Percentiles rank a stretch among this genome's conserved stretches.
Conservation (phyloP, 92 coral and sea anemone genomes). For the Paramuricea clavata region DNA sequence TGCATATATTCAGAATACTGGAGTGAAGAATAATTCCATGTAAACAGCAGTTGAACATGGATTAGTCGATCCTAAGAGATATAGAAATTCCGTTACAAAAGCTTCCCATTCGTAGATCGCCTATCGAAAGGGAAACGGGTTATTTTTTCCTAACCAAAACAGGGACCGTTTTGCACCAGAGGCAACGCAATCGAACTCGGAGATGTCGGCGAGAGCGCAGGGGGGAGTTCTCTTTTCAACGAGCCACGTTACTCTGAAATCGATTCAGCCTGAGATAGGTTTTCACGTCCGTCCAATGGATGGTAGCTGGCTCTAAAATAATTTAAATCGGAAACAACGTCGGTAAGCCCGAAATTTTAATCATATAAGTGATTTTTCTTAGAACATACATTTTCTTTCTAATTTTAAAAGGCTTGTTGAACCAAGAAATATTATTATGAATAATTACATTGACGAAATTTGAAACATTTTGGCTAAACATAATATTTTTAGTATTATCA, state of each 20-base stretch:
- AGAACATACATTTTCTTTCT: no score
- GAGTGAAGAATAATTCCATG: slow-evolving; percentile 71
- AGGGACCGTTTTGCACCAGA: not conserved
- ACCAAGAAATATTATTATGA: no score
- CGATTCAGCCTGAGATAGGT: not conserved
- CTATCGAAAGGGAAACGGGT: slow-evolving; percentile 69
- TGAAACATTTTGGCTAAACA: no score
- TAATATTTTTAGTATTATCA: no score
- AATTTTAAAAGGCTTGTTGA: no score
- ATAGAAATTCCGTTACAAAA: not conserved
- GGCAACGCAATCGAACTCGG: not conserved
- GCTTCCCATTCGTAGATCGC: slow-evolving; percentile 24
- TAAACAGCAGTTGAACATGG: slow-evolving; percentile 36
- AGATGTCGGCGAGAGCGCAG: not conserved
- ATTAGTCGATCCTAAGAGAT: slow-evolving; percentile 1
- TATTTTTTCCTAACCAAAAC: slow-evolving; percentile 60
- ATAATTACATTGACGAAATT: no score
- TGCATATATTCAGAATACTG: slow-evolving; percentile 69
- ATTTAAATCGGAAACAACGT: no score
- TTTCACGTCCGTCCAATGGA: not conserved
- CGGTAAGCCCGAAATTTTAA: no score
- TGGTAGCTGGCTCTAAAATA: no score
- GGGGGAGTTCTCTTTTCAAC: not conserved
- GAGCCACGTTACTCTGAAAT: not conserved
- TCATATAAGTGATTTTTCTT: no score